Conservation (phyloP, 2,113 vertebrate species). For the Sinocyclocheilus grahami region DNA sequence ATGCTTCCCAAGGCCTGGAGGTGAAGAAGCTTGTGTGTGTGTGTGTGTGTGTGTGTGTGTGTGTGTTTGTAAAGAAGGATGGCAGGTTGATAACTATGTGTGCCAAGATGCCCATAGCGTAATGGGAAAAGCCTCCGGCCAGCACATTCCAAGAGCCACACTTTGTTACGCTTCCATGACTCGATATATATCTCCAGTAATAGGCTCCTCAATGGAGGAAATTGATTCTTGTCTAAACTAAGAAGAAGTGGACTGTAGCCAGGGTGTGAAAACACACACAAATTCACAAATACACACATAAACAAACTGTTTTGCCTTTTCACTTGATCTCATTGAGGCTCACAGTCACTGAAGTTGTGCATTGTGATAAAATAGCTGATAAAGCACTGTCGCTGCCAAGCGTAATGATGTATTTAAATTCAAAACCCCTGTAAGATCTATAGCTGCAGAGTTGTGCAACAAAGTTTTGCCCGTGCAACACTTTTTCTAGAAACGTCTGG, state of each 20-base stretch:
- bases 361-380: slow-evolving; percentile 40
- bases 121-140: slow-evolving; percentile 33
- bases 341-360: slow-evolving; percentile 14
- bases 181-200: slow-evolving; percentile 42
- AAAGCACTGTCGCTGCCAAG: slow-evolving; percentile 7
- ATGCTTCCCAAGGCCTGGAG: slow-evolving; percentile 7
- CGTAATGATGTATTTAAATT: slow-evolving; percentile 29
- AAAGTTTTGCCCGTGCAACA: slow-evolving; percentile 6
- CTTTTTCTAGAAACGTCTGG: not conserved
- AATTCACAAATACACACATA: slow-evolving; percentile 1
- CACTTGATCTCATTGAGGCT: slow-evolving; percentile 2
- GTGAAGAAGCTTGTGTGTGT: slow-evolving; percentile 10
- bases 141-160: slow-evolving; percentile 5
- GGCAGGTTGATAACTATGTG: slow-evolving; percentile 27
- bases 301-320: slow-evolving; percentile 26
- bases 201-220: slow-evolving; percentile 31
- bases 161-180: not conserved
- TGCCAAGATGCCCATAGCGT: slow-evolving; percentile 24
- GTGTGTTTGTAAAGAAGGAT: slow-evolving; percentile 8
- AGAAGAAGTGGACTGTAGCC: slow-evolving; percentile 11
- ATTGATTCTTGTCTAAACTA: slow-evolving; percentile 49
- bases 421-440: not conserved
- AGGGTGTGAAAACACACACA: slow-evolving; percentile 30
- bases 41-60: too few species aligned
- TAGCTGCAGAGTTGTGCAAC: slow-evolving; percentile 4